Evolutionary conservation across 37 sponge, comb jelly and placozoan genomes (phyloP).

Genomic region (Oopsacas minuta): DNA sequence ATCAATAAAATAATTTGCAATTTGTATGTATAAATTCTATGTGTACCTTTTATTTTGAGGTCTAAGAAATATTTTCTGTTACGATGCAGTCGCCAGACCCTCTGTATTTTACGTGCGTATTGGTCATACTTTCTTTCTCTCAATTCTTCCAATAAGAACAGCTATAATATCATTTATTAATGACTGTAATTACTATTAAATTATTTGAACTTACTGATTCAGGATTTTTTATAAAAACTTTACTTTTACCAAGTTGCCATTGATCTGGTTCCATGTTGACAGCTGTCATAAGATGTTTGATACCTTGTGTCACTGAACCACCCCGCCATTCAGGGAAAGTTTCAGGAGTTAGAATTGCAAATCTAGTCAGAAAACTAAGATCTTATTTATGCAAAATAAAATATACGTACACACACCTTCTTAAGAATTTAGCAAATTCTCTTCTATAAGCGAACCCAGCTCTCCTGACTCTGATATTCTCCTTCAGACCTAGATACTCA

Average conservation of each 20-base stretch:
- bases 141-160: constrained; percentile 87
- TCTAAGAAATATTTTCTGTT: constrained; percentile 58
- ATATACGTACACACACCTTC: constrained; percentile 45
- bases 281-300: constrained; percentile 66
- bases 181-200: not conserved
- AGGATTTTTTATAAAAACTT: constrained; percentile 89
- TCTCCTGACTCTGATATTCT: constrained; percentile 90
- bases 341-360: constrained; percentile 73
- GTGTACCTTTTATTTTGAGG: constrained; percentile 70
- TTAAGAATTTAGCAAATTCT: constrained; percentile 80
- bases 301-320: constrained; percentile 39
- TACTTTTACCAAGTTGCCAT: constrained; percentile 86
- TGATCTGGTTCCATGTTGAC: constrained; percentile 94
- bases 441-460: constrained; percentile 93
- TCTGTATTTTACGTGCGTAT: constrained; percentile 85
- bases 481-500: constrained; percentile 93
- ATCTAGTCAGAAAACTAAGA: constrained; percentile 26
- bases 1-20: not conserved
- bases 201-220: constrained; percentile 72
- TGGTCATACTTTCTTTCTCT: constrained; percentile 91
- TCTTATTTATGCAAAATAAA: not conserved
- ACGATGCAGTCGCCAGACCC: constrained; percentile 65
- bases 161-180: too few species aligned
- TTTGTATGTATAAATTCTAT: not conserved
- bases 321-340: constrained; percentile 87